Base-by-base conservation (phyloP, 2,113 vertebrate genomes). In the Seriola rivoliana region DNA sequence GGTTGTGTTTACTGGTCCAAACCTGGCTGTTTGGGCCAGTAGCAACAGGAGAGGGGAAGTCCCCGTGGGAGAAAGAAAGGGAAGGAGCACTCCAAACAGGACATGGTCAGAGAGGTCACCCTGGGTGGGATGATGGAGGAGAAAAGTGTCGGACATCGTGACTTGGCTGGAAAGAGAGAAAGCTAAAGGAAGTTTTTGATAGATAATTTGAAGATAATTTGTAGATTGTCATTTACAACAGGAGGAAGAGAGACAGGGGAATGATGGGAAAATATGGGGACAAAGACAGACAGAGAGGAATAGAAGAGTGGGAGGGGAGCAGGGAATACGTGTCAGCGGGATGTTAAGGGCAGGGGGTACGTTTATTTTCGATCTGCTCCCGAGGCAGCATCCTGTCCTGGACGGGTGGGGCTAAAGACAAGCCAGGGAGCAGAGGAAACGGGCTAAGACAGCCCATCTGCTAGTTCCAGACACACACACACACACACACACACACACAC, bases 371-470 rank as follows among this genome's bases (percentile, higher is more conserved):
- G 95, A 96, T 93, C 91, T 71, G 92, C 97, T 97, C 97, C 97
- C 90, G 95, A 96, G 97, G 96, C 95, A 94, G 96, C 96, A 96
- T 97, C 96, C 97, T 96, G 96, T 97, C 97, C 96, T 96, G 96
- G 95, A 96, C 95, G 97, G 97, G 97, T 95, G 97, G 96, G 96
- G 96, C 96, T 97, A 85, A 90, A 92, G 88, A 86, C 84, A 48
- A 90, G 89, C 90, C 91, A 90, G 96, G 95, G 96, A 98, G 96
- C 96, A 97, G 96, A 97, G 97, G 97, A 97, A 96, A 88, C 91
- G 95, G 97, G 96, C 96, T 96, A 97, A 98, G 97, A 97, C 96
- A 94, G 96, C 96, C 98, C 98, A 99, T 99, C 98, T 99, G 98
- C 97, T 97, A 95, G 95, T 96, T 96, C 95, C 95, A 96, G 95